Conservation (phyloP, 1,140 invertebrate species). For the Andrena cerasifolii region DNA sequence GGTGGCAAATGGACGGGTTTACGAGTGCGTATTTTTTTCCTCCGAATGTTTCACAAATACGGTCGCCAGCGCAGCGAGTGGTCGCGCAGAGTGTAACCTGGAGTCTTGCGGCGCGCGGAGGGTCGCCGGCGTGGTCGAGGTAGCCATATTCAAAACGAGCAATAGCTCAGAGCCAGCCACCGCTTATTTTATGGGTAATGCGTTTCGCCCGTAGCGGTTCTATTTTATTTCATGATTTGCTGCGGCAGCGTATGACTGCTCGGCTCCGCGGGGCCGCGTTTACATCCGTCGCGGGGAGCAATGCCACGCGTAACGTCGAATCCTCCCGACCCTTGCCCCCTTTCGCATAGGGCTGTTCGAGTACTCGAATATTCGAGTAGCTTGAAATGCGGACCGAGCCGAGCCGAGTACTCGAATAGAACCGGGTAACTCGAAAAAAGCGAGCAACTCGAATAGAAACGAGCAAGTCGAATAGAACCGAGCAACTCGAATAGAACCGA, state of each 20-base stretch:
- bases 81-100: background rate
- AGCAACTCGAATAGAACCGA: too few species aligned
- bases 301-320: slow-evolving; percentile 11
- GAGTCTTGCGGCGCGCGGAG: background rate
- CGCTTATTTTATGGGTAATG: slow-evolving; percentile 67
- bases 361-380: too few species aligned
- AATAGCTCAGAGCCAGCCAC: slow-evolving; percentile 52
- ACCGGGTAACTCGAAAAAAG: too few species aligned
- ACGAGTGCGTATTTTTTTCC: slow-evolving; percentile 32
- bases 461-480: too few species aligned
- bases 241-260: slow-evolving; percentile 47
- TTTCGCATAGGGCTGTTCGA: too few species aligned
- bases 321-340: too few species aligned
- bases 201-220: slow-evolving; percentile 52
- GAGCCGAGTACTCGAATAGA: too few species aligned
- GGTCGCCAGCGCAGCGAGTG: background rate
- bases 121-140: background rate
- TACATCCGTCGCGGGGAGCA: slow-evolving; percentile 2
- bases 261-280: background rate
- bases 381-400: too few species aligned
- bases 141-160: slow-evolving; percentile 59
- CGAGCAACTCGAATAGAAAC: too few species aligned
- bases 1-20: slow-evolving; percentile 51
- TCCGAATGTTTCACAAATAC: slow-evolving; percentile 39
- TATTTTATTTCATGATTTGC: slow-evolving; percentile 64